These are phyloP conservation scores for Xenopus laevis DNA, from an alignment of 2,113 vertebrate genomes.

Conservation along the genomic window DNA sequence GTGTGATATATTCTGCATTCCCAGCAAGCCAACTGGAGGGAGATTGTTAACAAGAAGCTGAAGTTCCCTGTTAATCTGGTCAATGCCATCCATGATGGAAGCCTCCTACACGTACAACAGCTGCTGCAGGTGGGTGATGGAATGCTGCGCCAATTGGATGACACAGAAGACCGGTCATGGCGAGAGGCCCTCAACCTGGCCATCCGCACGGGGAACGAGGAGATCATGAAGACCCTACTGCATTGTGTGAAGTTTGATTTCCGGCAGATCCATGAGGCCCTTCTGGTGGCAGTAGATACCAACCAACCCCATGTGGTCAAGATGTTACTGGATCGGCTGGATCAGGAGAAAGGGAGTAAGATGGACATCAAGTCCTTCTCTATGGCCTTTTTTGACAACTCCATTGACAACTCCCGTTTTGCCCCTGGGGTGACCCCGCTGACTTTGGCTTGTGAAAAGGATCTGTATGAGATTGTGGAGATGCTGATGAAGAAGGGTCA, in stretches of 20 bases:
- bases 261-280: conserved; percentile 82
- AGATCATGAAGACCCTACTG: conserved; percentile 67
- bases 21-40: conserved; percentile 77
- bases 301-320: conserved; percentile 79
- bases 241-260: conserved; percentile 85
- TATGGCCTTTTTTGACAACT: conserved; percentile 82
- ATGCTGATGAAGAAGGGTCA: conserved; percentile 84
- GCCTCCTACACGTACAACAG: conserved; percentile 58
- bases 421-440: conserved; percentile 84
- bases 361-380: conserved; percentile 87
- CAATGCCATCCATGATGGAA: conserved; percentile 76
- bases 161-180: conserved; percentile 81
- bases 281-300: conserved; percentile 83
- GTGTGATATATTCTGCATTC: not conserved
- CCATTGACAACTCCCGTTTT: conserved; percentile 84
- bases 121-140: conserved; percentile 69
- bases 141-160: conserved; percentile 78
- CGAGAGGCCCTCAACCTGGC: conserved; percentile 84
- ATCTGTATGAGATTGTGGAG: conserved; percentile 82
- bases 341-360: conserved; percentile 79
- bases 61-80: conserved; percentile 76
- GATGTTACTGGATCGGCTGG: conserved; percentile 77
- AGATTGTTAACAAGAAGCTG: conserved; percentile 84
- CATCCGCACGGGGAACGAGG: conserved; percentile 75
- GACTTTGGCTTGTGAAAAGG: conserved; percentile 86